Percentiles rank a stretch among this genome's conserved stretches.
Conservation (phyloP, 1,140 invertebrate genomes). For the Nixonia krombeini region DNA sequence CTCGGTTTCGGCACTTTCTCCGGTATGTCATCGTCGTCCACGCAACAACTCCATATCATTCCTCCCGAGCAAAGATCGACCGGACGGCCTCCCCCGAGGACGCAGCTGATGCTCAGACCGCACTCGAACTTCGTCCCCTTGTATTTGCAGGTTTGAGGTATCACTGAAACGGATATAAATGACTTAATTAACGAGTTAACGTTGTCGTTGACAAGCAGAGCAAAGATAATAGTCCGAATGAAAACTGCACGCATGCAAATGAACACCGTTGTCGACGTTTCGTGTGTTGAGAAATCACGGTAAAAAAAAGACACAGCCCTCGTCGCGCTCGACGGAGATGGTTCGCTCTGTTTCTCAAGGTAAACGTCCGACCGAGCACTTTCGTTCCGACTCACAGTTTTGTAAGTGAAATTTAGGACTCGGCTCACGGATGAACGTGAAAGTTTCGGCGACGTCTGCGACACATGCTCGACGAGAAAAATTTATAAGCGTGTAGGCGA, state of each 20-base stretch:
- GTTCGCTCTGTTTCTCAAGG: slow-evolving; percentile 61
- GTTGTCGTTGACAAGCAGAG: too few relatives aligned
- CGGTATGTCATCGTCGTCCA: slow-evolving; percentile 79
- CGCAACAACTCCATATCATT: slow-evolving; percentile 93
- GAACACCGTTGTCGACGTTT: too few relatives aligned
- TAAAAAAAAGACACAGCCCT: too few relatives aligned
- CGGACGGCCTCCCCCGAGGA: slow-evolving; percentile 87
- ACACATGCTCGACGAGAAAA: slow-evolving; percentile 10
- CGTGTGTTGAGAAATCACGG: too few relatives aligned
- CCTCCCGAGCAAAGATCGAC: slow-evolving; percentile 93
- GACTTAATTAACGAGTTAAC: slow-evolving; percentile 10
- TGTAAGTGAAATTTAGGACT: slow-evolving; percentile 64
- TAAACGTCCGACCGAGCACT: slow-evolving; percentile 58
- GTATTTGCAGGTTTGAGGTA: slow-evolving; percentile 92
- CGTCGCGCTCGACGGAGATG: background rate
- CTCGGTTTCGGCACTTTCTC: slow-evolving; percentile 73
- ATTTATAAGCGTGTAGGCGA: slow-evolving; percentile 5
- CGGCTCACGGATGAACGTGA: slow-evolving; percentile 53
- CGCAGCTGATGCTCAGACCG: slow-evolving; percentile 90
- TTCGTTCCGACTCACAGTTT: slow-evolving; percentile 60
- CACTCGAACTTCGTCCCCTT: slow-evolving; percentile 90
- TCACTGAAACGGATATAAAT: slow-evolving; percentile 78
- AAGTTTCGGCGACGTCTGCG: slow-evolving; percentile 53
- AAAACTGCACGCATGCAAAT: too few relatives aligned
- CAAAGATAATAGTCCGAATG: too few relatives aligned